phyloP scores from a whole-genome alignment of 2,113 vertebrate genomes.

The Falco punctatus region DNA sequence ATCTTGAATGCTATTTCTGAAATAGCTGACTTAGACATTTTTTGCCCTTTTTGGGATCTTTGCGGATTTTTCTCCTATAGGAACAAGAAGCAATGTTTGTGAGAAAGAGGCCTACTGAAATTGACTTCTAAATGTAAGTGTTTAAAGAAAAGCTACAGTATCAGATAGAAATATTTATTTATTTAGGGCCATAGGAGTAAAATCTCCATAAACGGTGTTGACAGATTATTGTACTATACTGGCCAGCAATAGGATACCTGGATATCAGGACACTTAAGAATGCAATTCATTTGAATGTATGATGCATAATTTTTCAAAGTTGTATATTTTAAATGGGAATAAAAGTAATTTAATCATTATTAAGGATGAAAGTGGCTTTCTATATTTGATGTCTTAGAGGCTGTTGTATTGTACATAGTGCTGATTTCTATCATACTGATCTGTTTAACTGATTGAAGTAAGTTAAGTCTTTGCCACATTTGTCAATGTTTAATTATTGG shows the following conservation, averaged over 20 bases:
- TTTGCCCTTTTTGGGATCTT: not conserved
- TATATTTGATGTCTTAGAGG: not conserved
- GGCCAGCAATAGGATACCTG: not conserved
- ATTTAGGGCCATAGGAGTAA: not conserved
- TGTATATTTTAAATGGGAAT: constrained; percentile 63
- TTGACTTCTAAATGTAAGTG: constrained; percentile 6
- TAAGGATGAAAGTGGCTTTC: not conserved
- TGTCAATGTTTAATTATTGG: not conserved
- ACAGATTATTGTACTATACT: not conserved
- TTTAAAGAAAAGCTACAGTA: constrained; percentile 9
- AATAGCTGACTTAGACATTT: not conserved
- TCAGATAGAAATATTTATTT: not conserved
- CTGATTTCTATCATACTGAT: not conserved
- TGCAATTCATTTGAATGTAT: constrained; percentile 47
- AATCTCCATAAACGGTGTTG: not conserved
- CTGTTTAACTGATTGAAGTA: not conserved
- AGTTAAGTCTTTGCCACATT: not conserved
- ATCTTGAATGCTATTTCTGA: not conserved
- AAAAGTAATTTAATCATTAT: constrained; percentile 38
- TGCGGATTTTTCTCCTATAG: not conserved
- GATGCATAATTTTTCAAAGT: constrained; percentile 35
- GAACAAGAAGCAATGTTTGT: not conserved
- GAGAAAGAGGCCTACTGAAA: not conserved
- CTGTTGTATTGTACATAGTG: not conserved
- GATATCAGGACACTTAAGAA: not conserved